Evolutionary conservation across 1,140 invertebrate genomes (phyloP).

Genomic region (Procambarus virginalis): DNA sequence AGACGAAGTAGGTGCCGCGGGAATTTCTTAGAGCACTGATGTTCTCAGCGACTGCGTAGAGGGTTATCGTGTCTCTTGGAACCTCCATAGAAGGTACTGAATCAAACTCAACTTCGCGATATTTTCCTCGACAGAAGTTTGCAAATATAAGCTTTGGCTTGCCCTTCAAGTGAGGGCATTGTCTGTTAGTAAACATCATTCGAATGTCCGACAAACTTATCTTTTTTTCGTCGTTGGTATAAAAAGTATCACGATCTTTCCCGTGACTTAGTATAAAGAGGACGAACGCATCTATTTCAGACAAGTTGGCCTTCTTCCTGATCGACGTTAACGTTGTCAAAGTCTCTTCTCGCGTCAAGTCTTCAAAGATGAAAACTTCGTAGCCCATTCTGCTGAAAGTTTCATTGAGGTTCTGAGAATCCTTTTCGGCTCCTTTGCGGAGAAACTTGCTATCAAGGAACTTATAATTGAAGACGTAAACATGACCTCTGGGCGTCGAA

Average conservation of each 20-base stretch:
- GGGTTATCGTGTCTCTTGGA: slow-evolving; percentile 21
- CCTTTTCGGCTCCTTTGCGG: slow-evolving; percentile 10
- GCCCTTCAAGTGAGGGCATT: slow-evolving; percentile 16
- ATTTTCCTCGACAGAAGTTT: slow-evolving; percentile 37
- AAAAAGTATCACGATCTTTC: slow-evolving; percentile 3
- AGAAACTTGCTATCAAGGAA: neutral
- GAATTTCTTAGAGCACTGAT: slow-evolving; percentile 1
- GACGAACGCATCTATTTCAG: neutral
- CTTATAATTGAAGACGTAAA: slow-evolving; percentile 45
- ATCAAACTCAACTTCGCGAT: slow-evolving; percentile 7
- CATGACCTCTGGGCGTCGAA: slow-evolving; percentile 10
- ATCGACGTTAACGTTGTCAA: neutral
- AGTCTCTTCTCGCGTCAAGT: neutral
- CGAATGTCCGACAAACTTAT: neutral
- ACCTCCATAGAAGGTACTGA: neutral
- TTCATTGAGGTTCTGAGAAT: slow-evolving; percentile 3
- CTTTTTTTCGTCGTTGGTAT: neutral
- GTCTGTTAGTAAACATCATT: slow-evolving; percentile 6
- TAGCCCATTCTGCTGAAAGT: slow-evolving; percentile 34
- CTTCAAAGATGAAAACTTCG: slow-evolving; percentile 11
- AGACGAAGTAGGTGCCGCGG: slow-evolving; percentile 12
- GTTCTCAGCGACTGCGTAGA: slow-evolving; percentile 25
- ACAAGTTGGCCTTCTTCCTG: neutral
- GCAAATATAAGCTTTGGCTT: slow-evolving; percentile 43
- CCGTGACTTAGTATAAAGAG: slow-evolving; percentile 44